A percentile compares a stretch with the other conserved stretches of the same genome.
These are phyloP conservation scores for Micrasema longulum DNA, from an alignment of 1,140 invertebrate genomes.

Conservation along the genomic window DNA sequence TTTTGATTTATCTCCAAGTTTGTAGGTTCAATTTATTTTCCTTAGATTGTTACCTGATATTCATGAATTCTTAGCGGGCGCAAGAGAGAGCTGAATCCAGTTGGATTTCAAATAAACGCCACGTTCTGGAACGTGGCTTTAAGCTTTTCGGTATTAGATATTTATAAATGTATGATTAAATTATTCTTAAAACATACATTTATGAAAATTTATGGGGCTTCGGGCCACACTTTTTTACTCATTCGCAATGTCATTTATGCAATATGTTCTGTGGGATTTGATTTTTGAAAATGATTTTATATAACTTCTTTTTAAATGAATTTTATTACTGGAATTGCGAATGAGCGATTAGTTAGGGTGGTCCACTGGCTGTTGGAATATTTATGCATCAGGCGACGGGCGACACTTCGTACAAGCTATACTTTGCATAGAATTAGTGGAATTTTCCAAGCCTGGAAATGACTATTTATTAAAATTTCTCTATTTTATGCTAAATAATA, in stretches of 20 bases:
- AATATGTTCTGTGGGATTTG: too few species aligned
- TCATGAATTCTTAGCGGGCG: conserved; percentile 16
- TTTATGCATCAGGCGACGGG: conserved; percentile 47
- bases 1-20: neutral
- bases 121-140: conserved; percentile 28
- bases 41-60: conserved; percentile 6
- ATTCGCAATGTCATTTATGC: conserved; percentile 20
- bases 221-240: conserved; percentile 47
- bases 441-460: conserved; percentile 78
- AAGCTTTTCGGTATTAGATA: conserved; percentile 43
- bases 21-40: neutral
- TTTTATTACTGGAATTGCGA: conserved; percentile 35
- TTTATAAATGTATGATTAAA: conserved; percentile 32
- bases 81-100: conserved; percentile 10
- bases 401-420: conserved; percentile 76
- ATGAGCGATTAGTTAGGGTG: conserved; percentile 37
- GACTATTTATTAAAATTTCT: conserved; percentile 57
- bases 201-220: conserved; percentile 30
- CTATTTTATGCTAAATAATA: conserved; percentile 45
- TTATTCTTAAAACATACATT: conserved; percentile 33
- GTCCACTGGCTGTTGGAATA: conserved; percentile 47
- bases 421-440: conserved; percentile 91
- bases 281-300: too few species aligned
- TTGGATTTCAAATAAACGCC: conserved; percentile 26
- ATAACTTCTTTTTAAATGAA: neutral